Evolutionary conservation across 1,140 invertebrate species (phyloP).

Genomic region (Ptiloglossa arizonensis): DNA sequence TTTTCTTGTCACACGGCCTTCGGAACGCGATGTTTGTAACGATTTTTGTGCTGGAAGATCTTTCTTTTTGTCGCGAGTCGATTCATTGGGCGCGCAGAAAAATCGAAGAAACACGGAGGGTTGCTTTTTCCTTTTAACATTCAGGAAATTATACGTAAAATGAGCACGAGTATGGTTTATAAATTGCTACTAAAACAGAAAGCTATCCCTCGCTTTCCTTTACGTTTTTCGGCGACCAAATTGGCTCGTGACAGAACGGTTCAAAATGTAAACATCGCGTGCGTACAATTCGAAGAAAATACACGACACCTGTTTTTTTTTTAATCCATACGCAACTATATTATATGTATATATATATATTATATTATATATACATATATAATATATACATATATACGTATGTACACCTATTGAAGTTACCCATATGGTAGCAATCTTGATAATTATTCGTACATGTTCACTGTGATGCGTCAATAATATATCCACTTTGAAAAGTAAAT

Average conservation of each 20-base stretch:
- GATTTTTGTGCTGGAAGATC: conserved; percentile 39
- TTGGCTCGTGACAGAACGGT: conserved; percentile 17
- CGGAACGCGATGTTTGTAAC: conserved; percentile 1
- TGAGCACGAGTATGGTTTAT: no score
- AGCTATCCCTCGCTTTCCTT: neutral
- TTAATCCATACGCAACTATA: neutral
- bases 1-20: neutral
- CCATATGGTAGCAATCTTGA: conserved; percentile 11
- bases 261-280: neutral
- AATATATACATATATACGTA: no score
- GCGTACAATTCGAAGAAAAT: neutral
- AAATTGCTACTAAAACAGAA: neutral
- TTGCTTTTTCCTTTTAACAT: no score
- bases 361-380: no score
- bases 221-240: neutral
- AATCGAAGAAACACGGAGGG: neutral
- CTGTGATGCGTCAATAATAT: conserved; percentile 58
- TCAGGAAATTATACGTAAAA: no score
- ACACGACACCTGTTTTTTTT: neutral
- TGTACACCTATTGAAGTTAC: neutral
- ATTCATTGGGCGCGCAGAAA: neutral
- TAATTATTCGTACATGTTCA: conserved; percentile 56
- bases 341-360: neutral
- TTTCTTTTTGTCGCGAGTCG: conserved; percentile 29
- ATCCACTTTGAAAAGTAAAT: conserved; percentile 40